A percentile compares a stretch with the other conserved stretches of the same genome.
These are phyloP conservation scores for Pandemis corylana DNA, from an alignment of 2,888 invertebrate genomes.

Conservation along the genomic window DNA sequence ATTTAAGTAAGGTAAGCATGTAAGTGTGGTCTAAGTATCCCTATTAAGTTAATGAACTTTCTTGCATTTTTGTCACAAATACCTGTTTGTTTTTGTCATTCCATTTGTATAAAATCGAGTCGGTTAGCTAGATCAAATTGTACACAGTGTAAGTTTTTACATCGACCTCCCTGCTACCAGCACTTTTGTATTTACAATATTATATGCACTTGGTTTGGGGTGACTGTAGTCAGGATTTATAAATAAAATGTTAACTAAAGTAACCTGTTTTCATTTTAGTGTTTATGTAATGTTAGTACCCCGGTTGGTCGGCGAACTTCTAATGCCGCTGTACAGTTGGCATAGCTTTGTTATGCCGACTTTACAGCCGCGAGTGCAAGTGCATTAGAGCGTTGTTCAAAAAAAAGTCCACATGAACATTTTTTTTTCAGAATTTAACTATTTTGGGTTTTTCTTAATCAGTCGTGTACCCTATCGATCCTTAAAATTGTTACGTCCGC, in stretches of 20 bases:
- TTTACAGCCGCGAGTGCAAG: too few relatives aligned
- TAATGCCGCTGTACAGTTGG: too few relatives aligned
- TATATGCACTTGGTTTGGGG: constrained; percentile 81
- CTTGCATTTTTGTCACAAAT: constrained; percentile 33
- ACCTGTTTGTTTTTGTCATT: constrained; percentile 42
- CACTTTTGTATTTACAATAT: constrained; percentile 61
- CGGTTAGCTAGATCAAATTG: constrained; percentile 34
- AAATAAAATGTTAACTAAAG: constrained; percentile 73
- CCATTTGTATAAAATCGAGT: constrained; percentile 38
- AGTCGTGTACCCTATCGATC: too few relatives aligned
- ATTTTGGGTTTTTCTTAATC: too few relatives aligned
- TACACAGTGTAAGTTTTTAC: constrained; percentile 41
- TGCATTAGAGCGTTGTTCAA: too few relatives aligned
- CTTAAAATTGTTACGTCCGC: too few relatives aligned
- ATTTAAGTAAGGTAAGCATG: constrained; percentile 62
- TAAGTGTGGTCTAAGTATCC: constrained; percentile 57
- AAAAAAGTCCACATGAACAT: too few relatives aligned
- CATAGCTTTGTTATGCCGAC: too few relatives aligned
- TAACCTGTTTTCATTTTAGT: constrained; percentile 43
- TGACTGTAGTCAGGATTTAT: constrained; percentile 78
- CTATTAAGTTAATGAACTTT: constrained; percentile 5
- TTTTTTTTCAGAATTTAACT: too few relatives aligned
- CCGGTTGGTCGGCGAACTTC: too few relatives aligned
- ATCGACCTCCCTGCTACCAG: constrained; percentile 47
- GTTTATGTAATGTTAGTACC: too few relatives aligned